A percentile compares a stretch with the other conserved stretches of the same genome.
phyloP scores from a whole-genome alignment of 1,140 invertebrate species.

The Nephila pilipes region DNA sequence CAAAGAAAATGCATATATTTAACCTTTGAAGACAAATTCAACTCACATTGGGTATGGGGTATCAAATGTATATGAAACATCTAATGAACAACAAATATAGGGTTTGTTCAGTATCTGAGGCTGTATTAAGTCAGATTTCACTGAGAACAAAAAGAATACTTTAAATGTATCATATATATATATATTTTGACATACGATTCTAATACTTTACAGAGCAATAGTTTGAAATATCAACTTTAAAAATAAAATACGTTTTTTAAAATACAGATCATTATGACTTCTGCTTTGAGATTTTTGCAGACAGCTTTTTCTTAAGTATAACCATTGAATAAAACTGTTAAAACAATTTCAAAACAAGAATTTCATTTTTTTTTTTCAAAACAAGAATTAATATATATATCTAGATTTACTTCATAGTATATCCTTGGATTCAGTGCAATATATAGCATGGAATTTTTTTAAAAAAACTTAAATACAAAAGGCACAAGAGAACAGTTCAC shows the following conservation, averaged over 20 bases:
- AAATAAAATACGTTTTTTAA: too few species aligned
- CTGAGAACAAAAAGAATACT: neutral
- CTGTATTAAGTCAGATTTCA: constrained; percentile 47
- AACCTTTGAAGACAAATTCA: neutral
- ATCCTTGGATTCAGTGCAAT: neutral
- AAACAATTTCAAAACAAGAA: too few species aligned
- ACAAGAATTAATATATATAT: neutral
- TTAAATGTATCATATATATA: neutral
- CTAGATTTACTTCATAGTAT: neutral
- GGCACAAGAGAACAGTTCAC: neutral
- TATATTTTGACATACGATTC: neutral
- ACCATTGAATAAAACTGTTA: neutral
- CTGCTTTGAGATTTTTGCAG: too few species aligned
- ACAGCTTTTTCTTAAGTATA: too few species aligned
- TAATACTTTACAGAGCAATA: too few species aligned
- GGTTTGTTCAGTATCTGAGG: constrained; percentile 34
- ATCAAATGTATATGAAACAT: neutral
- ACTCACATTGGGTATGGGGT: neutral
- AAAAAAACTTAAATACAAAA: neutral
- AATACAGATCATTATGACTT: too few species aligned
- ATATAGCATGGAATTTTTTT: neutral
- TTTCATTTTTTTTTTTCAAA: too few species aligned
- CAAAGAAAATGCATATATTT: neutral
- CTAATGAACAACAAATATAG: neutral
- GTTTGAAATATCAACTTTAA: too few species aligned